Percentiles rank a stretch among this genome's conserved stretches.
phyloP scores from a whole-genome alignment of 2,888 invertebrate genomes.

The Lutraria lutraria region DNA sequence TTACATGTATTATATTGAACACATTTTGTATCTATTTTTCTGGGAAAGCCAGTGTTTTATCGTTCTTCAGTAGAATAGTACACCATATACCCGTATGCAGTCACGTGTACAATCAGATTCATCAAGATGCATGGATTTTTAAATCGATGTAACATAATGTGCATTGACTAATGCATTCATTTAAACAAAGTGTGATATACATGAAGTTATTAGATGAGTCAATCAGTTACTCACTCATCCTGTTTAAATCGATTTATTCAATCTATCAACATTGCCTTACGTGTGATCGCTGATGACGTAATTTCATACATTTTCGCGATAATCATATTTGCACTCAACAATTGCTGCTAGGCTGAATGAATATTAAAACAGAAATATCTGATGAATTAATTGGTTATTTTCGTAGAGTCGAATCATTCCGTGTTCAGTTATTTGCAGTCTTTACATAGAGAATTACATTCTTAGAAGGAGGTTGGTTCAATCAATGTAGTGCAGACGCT shows the following conservation, averaged over 20 bases:
- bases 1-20: too few species aligned
- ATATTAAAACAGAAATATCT: not conserved
- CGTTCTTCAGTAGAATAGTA: too few species aligned
- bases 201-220: not conserved
- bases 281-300: not conserved
- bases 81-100: too few species aligned
- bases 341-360: not conserved
- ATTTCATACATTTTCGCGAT: constrained; percentile 7
- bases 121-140: not conserved
- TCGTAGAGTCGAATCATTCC: not conserved
- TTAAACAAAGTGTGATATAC: not conserved
- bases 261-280: not conserved
- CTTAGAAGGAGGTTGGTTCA: not conserved
- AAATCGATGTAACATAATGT: not conserved
- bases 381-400: not conserved
- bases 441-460: not conserved
- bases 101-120: too few species aligned
- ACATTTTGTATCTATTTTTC: too few species aligned
- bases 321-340: not conserved
- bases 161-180: not conserved
- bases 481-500: not conserved
- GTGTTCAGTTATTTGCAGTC: not conserved
- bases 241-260: not conserved
- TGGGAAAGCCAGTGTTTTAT: too few species aligned
- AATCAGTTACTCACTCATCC: not conserved